Base-by-base conservation (phyloP, 2,888 invertebrate genomes). In the Cryptocheilus praepositus region DNA sequence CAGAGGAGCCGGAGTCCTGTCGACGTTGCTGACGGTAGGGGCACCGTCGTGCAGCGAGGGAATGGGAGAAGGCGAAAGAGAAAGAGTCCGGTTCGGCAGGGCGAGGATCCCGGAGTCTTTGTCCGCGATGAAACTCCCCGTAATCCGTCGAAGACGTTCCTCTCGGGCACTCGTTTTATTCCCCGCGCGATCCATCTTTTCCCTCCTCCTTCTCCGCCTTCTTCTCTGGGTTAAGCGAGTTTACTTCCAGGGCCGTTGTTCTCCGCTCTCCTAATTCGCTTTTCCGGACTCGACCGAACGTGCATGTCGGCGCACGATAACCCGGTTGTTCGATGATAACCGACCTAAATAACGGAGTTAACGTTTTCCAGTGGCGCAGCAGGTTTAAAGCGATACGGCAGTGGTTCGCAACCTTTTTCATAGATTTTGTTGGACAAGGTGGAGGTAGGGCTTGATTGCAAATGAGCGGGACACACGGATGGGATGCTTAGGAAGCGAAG, bases 61-160 rank as follows among this genome's bases (percentile, higher is more conserved):
- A 52, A 21, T 52, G 21, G 8, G 5, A 15, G 49, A 25, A 49
- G 49, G 49, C 5, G 49, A 49, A 16, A 49, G 15, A 49, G 49
- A 49, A 16, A 49, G n/a, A 11, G 49, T 7, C 36, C 1, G 36
- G 8, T 5, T 11, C 36, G 36, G 8, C 7, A 36, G 49, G 44
- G 16, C 22, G 57, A 58, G 58, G 46, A 67, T 49, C 57, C 54
- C 51, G 60, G 49, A 63, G 70, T 76, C 74, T 83, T 81, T 80
- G 80, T 80, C 73, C 80, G 67, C 66, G 52, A 60, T 75, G 70
- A 77, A 73, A 79, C 74, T 76, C 74, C 71, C 16, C 77, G 71
- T 76, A 76, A 81, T 76, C 63, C 56, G 53, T 59, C 60, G 64
- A 55, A 61, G 64, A 22, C 53, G 71, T 58, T 43, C 53, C 25